A percentile compares a stretch with the other conserved stretches of the same genome.
Conservation (phyloP, 2,113 vertebrate species). For the Eurypyga helias region DNA sequence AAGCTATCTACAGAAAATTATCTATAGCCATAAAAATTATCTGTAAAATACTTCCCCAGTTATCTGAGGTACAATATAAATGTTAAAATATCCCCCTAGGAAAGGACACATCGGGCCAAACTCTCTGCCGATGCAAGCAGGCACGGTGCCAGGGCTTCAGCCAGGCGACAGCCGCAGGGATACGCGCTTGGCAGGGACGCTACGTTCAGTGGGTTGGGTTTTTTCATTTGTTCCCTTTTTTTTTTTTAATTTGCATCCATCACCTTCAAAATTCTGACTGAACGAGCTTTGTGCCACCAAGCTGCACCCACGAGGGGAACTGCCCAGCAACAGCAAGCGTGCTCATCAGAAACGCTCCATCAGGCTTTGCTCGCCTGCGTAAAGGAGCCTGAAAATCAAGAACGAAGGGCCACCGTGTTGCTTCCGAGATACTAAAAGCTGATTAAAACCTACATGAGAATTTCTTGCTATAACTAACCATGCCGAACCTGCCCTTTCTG, state of each 20-base stretch:
- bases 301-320: background rate
- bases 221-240: rapidly evolving
- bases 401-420: rapidly evolving
- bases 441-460: background rate
- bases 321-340: background rate
- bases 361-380: background rate
- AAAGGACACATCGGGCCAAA: rapidly evolving
- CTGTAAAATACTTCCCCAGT: background rate
- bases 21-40: background rate
- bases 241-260: background rate
- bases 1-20: background rate
- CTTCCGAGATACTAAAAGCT: background rate
- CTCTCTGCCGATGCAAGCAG: background rate
- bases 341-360: background rate
- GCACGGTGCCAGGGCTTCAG: background rate
- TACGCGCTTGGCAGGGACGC: background rate
- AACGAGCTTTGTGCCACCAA: background rate
- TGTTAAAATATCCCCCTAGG: background rate
- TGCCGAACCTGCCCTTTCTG: background rate
- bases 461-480: background rate
- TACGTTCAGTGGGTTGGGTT: background rate
- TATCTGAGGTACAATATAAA: background rate
- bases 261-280: background rate
- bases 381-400: background rate
- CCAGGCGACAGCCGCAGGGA: background rate